Base-by-base conservation (phyloP, 2,888 invertebrate genomes). In the Aethes cnicana region DNA sequence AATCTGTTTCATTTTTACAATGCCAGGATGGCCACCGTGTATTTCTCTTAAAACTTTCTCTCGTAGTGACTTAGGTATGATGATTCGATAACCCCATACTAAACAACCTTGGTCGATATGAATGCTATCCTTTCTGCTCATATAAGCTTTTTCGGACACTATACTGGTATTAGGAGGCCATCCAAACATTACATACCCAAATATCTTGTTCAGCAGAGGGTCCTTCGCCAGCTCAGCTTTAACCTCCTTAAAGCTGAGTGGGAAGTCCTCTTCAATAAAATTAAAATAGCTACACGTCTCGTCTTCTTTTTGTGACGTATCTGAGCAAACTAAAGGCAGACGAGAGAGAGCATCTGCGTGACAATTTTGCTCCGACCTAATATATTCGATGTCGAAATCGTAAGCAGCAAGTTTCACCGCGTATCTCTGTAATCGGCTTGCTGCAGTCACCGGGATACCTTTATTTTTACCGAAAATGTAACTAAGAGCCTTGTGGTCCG, bases 1-100 rank as follows among this genome's bases (percentile, higher is more conserved):
- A 5, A 62, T 54, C 21, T 59, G 56, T 32, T 62, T 62, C 56
- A 61, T 63, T 42, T 56, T 60, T 3, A 58, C 56, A 1, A 58
- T 55, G 1, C 59, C 61, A 1, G 49, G 47, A 14, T 60, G 62
- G 1, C 57, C 54, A 14, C 52, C 49, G 30, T 57, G 57, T 17
- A 62, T 42, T 35, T 62, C 58, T 4, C 44, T 47, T n/a, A 62
- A 23, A 9, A 59, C 21, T 16, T 1, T 14, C 3, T 28, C n/a
- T 6, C 54, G 48, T 30, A 56, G 50, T 1, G 23, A 7, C 11
- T 16, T 42, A 2, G 62, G 59, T 8, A 62, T 18, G 3, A 58
- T 32, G 0, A 62, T 28, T 6, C 57, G 16, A 36, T 61, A 58
- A 4, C 59, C 57, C 58, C 56, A 62, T 12, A 62, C 30, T 25